Conservation (phyloP, 2,797 vertebrate species). For the Manis javanica region DNA sequence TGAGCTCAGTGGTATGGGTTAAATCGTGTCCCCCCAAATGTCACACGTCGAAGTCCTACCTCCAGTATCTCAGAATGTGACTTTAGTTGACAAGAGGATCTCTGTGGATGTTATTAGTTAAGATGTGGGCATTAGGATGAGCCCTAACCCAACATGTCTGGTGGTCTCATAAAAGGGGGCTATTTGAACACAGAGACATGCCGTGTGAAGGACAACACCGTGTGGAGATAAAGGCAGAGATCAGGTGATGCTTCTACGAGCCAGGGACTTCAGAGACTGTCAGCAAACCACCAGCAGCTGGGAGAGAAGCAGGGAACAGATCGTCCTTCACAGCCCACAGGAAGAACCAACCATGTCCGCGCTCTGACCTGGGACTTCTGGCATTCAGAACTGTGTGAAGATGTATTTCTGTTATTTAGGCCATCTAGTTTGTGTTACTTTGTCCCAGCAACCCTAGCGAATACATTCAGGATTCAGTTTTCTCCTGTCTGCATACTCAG, state of each 20-base stretch:
- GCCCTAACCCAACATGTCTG: neutral
- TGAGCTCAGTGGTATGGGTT: neutral
- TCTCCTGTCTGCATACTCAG: neutral
- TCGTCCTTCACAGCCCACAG: neutral
- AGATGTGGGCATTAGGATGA: neutral
- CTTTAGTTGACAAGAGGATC: neutral
- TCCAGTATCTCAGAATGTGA: neutral
- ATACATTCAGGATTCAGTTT: neutral
- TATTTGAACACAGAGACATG: neutral
- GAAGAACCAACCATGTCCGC: neutral
- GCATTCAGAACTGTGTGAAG: neutral
- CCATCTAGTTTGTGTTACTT: neutral
- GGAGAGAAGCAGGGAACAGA: neutral
- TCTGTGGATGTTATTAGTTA: neutral
- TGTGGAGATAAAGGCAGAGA: neutral
- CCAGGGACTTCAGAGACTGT: neutral
- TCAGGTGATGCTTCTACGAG: neutral
- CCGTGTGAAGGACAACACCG: neutral
- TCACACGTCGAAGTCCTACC: neutral
- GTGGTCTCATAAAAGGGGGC: neutral
- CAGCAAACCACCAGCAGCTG: neutral
- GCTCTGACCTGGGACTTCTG: neutral
- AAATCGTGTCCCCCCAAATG: neutral
- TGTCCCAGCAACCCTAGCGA: neutral
- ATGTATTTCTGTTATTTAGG: neutral